Evolutionary conservation across 2,797 vertebrate genomes (phyloP), one percentile per base, ranked within the genome.

Genomic region (Oryzias sinensis): DNA sequence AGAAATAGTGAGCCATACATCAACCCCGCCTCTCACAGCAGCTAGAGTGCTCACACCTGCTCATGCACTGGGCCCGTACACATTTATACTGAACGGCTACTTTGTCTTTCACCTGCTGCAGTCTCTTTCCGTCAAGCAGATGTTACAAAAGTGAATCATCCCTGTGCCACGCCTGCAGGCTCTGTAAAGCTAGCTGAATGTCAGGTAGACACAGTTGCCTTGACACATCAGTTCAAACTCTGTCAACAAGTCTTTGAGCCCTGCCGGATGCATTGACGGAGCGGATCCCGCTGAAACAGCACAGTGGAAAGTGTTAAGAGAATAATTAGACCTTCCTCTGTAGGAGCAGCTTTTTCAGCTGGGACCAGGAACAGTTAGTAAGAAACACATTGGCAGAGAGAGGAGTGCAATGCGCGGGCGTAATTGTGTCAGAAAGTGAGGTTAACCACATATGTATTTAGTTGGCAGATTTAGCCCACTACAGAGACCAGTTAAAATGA

Each of bases 391-490:
- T n/a, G 49, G 52, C 62, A 58, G 67, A 65, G 55, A 48, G 70
- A 46, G 49, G 63, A 76, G 59, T 5, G 24, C 62, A 64, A 66
- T 71, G 59, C 53, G 74, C 75, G 74, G 81, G 82, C 44, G 70
- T 82, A 84, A 83, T 81, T 70, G 60, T 70, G 44, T 66, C 65
- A 80, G 68, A 84, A 82, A 86, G 75, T 55, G 80, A 80, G 77
- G 84, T 87, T 79, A 82, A 82, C 64, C 72, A 50, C 62, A 53
- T 41, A 37, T 6, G 20, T 62, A 56, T 73, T 77, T 76, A 74
- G 37, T 40, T 54, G 59, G 43, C 48, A 46, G 56, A 70, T 68
- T 78, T 72, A 68, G 56, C 52, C 47, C 40, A 22, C 51, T 53
- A 57, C 51, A 49, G 61, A 66, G 62, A 69, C 56, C 51, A 22